A percentile compares a stretch with the other conserved stretches of the same genome.
phyloP scores from a whole-genome alignment of 2,888 invertebrate species.

The Brenthis hecate region DNA sequence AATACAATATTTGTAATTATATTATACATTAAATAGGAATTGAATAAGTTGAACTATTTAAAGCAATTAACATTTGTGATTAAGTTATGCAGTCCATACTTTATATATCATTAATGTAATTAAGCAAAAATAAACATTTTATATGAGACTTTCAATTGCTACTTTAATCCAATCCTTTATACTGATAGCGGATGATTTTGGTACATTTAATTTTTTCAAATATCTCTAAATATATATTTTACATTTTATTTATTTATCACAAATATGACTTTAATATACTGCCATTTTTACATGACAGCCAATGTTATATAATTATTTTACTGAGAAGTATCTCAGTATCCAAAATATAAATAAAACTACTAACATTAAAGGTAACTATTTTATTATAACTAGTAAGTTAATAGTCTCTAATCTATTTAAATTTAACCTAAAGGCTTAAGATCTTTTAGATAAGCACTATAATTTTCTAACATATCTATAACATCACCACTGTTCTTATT shows the following conservation, averaged over 20 bases:
- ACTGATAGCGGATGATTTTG: not conserved
- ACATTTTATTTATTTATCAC: not conserved
- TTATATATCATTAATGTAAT: slow-evolving; percentile 74
- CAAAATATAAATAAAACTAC: not conserved
- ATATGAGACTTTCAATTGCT: slow-evolving; percentile 77
- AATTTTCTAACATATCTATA: slow-evolving; percentile 85
- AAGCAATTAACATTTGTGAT: slow-evolving; percentile 60
- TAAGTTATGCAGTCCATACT: slow-evolving; percentile 71
- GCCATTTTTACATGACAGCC: too few species aligned
- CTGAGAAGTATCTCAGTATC: too few species aligned
- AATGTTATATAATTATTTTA: too few species aligned
- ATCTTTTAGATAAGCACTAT: slow-evolving; percentile 84
- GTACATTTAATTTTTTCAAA: not conserved
- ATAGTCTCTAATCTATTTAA: not conserved
- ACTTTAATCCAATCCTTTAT: slow-evolving; percentile 25
- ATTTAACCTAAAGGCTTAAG: slow-evolving; percentile 81
- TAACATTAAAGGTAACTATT: not conserved
- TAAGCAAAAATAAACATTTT: slow-evolving; percentile 81
- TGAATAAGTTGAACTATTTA: slow-evolving; percentile 56
- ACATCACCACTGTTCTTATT: slow-evolving; percentile 83
- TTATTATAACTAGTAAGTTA: not conserved
- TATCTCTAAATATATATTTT: too few species aligned
- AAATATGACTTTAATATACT: not conserved
- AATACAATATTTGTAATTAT: slow-evolving; percentile 43
- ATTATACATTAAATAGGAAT: slow-evolving; percentile 50